These are phyloP conservation scores for Brenthis ino DNA, from an alignment of 2,888 invertebrate genomes.

Conservation along the genomic window DNA sequence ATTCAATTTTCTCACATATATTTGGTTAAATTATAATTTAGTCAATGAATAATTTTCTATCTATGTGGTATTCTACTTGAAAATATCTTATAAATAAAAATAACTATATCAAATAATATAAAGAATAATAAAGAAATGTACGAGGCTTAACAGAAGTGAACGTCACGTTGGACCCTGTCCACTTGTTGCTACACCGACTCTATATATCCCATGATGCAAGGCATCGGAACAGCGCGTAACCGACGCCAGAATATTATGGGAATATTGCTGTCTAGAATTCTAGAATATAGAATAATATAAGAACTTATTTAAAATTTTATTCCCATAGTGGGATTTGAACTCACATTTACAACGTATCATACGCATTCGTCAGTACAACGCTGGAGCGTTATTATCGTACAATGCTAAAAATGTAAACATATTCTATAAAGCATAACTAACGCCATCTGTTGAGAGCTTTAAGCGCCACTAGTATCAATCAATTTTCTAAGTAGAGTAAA, in stretches of 20 bases:
- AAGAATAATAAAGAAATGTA: slow-evolving; percentile 47
- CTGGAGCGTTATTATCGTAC: not conserved
- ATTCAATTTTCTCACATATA: too few relatives aligned
- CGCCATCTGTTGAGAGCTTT: slow-evolving; percentile 55
- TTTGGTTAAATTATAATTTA: too few relatives aligned
- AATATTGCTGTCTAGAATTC: slow-evolving; percentile 35
- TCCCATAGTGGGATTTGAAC: slow-evolving; percentile 37
- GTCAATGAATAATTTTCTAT: too few relatives aligned
- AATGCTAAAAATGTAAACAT: slow-evolving; percentile 19
- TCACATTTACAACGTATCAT: not conserved
- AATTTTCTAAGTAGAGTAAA: not conserved
- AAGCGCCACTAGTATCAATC: not conserved
- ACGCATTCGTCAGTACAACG: slow-evolving; percentile 13
- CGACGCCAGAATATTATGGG: slow-evolving; percentile 58
- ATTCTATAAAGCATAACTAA: slow-evolving; percentile 6
- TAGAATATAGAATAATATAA: not conserved
- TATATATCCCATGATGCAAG: slow-evolving; percentile 63
- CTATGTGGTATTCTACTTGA: too few relatives aligned
- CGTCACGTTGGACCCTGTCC: slow-evolving; percentile 66
- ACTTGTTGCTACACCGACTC: slow-evolving; percentile 77
- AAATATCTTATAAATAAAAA: not conserved
- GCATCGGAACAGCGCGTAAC: slow-evolving; percentile 52
- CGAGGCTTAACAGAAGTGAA: slow-evolving; percentile 77
- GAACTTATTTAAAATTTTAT: not conserved
- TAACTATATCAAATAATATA: not conserved